Base-by-base conservation (phyloP, 2,797 vertebrate genomes). In the Sciurus carolinensis region DNA sequence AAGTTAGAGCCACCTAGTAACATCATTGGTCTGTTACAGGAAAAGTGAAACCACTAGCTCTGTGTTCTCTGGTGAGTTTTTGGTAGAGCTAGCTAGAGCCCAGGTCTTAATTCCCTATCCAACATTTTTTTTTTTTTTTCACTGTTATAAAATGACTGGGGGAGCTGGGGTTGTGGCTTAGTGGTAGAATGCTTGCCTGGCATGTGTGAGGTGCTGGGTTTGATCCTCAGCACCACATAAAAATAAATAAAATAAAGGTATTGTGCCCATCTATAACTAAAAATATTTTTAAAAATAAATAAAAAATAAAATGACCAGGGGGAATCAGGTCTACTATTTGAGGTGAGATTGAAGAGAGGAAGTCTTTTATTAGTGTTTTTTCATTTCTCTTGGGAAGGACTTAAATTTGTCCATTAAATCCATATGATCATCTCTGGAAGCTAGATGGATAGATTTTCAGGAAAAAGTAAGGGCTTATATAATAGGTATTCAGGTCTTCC, bases 381-480 rank as follows among this genome's bases (percentile, higher is more conserved):
- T 83, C 26, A 67, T 84, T 96, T 94, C 94, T 33, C 69, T 96
- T 80, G 67, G 67, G 44, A 91, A 84, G 79, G 42, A 76, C 36
- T 85, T 36, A 73, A 1, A 87, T 30, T 83, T 95, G 12, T 93
- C 80, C 54, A 71, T 71, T 64, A 64, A 90, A 79, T 92, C 75
- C n/a, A 12, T 54, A 72, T 85, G 47, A 9, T 75, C 22, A 73
- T 82, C 15, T 54, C 59, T 64, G 87, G 91, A 87, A 90, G n/a
- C 59, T 81, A 20, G n/a, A 77, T 91, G n/a, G 69, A 52, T 73
- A 67, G 87, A 91, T 94, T 95, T 94, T 95, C 79, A 94, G 44
- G 66, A 92, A 90, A 80, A 85, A 86, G 75, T n/a, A 93, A 95
- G 52, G 24, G 24, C 22, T 22, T 57, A 2, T 59, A 11, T 87